Base-by-base conservation (phyloP, 2,888 invertebrate species). In the Pyrocoelia pectoralis region DNA sequence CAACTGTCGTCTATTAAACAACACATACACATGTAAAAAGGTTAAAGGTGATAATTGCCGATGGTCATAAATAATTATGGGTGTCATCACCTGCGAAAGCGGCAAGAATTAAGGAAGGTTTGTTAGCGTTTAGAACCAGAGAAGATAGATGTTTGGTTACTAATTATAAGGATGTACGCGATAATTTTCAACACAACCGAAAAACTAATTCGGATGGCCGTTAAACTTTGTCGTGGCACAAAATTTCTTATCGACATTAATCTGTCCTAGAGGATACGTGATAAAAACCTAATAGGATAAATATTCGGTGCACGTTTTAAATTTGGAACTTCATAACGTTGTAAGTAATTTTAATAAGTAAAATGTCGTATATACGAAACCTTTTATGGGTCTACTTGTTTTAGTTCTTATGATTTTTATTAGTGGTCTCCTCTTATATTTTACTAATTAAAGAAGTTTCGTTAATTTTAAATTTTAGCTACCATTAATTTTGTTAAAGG, bases 51-150 rank as follows among this genome's bases (percentile, higher is more conserved):
- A 61, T 54, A 53, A 61, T 61, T 54, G 52, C 50, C 53, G 66
- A 65, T 46, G 61, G 59, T 62, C 60, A 51, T 63, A 68, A 69
- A 67, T 69, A 64, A 69, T 69, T 65, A 56, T 40, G 52, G 46
- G 40, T 51, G 64, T 62, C 65, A 54, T 65, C 70, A 68, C 68
- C 70, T 68, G 64, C 60, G 40, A 59, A 66, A 67, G 67, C 69
- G 63, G 69, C 65, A 61, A 67, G 65, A 68, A 61, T 62, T 61
- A 57, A 63, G 50, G 58, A 60, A 62, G 53, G 38, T 61, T 55
- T 66, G 48, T 61, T 55, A 65, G 57, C 65, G 4, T 24, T 24
- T 24, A 24, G n/a, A n/a, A n/a, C n/a, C n/a, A n/a, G n/a, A 24
- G 24, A 69, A 65, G 65, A 69, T 69, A 62, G 61, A 55, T 58